These are phyloP conservation scores for Cataglyphis albicans DNA, from an alignment of 2,888 invertebrate species.

Conservation along the genomic window DNA sequence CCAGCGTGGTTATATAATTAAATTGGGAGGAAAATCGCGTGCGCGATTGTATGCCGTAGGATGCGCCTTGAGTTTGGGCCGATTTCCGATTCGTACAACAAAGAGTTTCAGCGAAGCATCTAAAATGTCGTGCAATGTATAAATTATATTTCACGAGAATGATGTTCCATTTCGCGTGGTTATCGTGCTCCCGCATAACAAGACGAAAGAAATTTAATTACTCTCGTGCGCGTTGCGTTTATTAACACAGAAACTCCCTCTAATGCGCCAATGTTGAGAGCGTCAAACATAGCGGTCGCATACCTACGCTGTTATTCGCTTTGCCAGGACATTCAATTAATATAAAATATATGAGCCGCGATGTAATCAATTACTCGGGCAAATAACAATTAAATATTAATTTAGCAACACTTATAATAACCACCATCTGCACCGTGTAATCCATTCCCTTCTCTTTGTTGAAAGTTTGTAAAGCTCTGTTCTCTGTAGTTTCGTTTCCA, in stretches of 20 bases:
- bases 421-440: not conserved
- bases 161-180: not conserved
- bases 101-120: not conserved
- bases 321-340: conserved; percentile 24
- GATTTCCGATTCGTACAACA: not conserved
- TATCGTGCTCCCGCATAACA: not conserved
- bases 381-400: conserved; percentile 47
- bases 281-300: conserved; percentile 30
- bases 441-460: conserved; percentile 6
- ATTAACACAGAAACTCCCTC: conserved; percentile 37
- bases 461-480: not conserved
- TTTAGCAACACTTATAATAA: conserved; percentile 15
- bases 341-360: conserved; percentile 37
- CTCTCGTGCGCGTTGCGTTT: conserved; percentile 23
- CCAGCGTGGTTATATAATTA: conserved; percentile 17
- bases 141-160: conserved; percentile 7
- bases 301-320: conserved; percentile 6
- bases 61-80: not conserved
- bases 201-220: conserved; percentile 50
- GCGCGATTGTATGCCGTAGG: not conserved
- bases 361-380: conserved; percentile 43
- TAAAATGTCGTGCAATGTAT: not conserved
- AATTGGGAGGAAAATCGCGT: conserved; percentile 10
- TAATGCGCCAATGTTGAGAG: conserved; percentile 45
- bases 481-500: not conserved